These are phyloP conservation scores for Xenopus laevis DNA, from an alignment of 2,113 vertebrate species.

Conservation along the genomic window DNA sequence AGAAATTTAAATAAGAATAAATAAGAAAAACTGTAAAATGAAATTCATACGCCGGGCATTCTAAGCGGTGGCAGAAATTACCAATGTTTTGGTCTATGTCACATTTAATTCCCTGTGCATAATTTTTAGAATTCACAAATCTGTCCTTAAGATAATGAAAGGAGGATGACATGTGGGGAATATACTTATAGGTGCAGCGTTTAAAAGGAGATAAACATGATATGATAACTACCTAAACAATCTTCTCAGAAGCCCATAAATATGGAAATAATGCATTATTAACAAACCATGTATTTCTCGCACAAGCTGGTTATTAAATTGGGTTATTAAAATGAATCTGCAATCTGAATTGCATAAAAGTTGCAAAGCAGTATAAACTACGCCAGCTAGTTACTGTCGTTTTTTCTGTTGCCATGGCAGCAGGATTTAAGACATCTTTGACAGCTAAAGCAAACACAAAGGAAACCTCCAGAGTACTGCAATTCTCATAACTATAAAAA, in stretches of 20 bases:
- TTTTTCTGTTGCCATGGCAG: constrained; percentile 40
- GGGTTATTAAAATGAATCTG: constrained; percentile 43
- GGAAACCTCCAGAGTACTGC: constrained; percentile 37
- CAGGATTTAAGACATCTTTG: constrained; percentile 43
- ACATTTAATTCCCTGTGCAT: background rate
- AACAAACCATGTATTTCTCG: constrained; percentile 17
- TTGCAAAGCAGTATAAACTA: constrained; percentile 22
- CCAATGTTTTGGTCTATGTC: background rate
- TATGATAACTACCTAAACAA: constrained; percentile 33
- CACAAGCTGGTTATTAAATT: constrained; percentile 31
- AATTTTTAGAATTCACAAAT: constrained; percentile 10
- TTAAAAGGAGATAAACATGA: constrained; percentile 39
- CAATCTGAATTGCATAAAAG: constrained; percentile 36
- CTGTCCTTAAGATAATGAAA: background rate
- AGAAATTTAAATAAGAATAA: too few relatives aligned
- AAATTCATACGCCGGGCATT: background rate
- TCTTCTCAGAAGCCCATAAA: constrained; percentile 6
- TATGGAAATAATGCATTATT: constrained; percentile 34
- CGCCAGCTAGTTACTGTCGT: constrained; percentile 39
- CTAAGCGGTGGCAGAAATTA: background rate
- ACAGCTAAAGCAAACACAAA: constrained; percentile 43
- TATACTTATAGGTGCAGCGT: constrained; percentile 11
- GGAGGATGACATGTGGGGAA: background rate
- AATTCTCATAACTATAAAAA: constrained; percentile 32
- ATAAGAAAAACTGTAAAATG: too few relatives aligned